Conservation (phyloP, 2,113 vertebrate species). For the Nycticorax nycticorax region DNA sequence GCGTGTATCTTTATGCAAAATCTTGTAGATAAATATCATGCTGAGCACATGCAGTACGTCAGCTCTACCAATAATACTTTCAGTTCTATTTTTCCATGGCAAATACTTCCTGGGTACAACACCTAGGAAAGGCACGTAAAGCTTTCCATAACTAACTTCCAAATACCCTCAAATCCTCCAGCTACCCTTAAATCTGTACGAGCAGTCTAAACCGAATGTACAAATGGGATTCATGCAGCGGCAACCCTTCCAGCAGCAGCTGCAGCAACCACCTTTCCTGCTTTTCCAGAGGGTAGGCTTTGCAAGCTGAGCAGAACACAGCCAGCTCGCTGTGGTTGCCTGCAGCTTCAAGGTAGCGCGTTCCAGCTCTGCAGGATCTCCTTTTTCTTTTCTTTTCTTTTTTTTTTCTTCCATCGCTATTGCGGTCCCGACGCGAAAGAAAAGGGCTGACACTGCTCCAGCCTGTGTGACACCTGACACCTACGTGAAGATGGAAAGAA, state of each 20-base stretch:
- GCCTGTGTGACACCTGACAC: background rate
- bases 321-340: background rate
- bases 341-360: background rate
- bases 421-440: background rate
- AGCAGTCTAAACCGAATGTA: background rate
- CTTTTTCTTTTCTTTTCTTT: background rate
- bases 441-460: background rate
- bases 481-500: background rate
- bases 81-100: background rate
- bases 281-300: constrained; percentile 12
- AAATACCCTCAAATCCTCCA: background rate
- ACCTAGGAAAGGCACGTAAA: background rate
- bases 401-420: background rate
- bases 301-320: background rate
- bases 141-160: background rate
- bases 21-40: background rate
- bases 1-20: background rate
- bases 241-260: constrained; percentile 27
- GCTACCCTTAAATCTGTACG: background rate
- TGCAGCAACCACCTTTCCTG: background rate
- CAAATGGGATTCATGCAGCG: background rate
- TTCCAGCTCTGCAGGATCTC: background rate
- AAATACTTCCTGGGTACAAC: background rate
- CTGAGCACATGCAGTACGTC: background rate
- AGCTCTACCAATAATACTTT: background rate